Conservation (phyloP, 2,113 vertebrate genomes). For the Rhinolophus sinicus region DNA sequence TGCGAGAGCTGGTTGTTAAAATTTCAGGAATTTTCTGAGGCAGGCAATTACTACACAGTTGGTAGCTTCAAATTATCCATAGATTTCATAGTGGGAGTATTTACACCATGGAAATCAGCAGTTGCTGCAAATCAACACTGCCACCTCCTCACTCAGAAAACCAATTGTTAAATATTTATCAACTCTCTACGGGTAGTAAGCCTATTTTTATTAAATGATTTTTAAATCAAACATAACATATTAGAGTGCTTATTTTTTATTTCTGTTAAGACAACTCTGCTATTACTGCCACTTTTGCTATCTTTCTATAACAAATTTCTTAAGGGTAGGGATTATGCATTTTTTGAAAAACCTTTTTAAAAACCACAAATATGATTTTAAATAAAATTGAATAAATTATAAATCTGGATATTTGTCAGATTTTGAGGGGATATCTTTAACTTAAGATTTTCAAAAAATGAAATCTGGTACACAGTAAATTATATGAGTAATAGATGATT, state of each 20-base stretch:
- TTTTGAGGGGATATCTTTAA: neutral
- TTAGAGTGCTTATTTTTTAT: neutral
- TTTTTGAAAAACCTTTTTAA: neutral
- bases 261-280: neutral
- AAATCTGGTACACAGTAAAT: neutral
- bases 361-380: neutral
- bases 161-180: neutral
- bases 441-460: neutral
- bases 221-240: neutral
- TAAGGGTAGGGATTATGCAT: neutral
- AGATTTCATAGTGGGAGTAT: neutral
- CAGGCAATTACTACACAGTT: neutral
- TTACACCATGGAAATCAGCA: neutral
- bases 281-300: neutral
- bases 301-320: neutral
- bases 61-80: neutral
- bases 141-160: neutral
- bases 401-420: neutral
- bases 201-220: constrained; percentile 1
- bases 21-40: constrained; percentile 4
- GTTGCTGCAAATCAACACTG: neutral
- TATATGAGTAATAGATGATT: neutral
- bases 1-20: neutral
- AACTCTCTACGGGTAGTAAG: neutral
- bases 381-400: constrained; percentile 31